A percentile compares a stretch with the other conserved stretches of the same genome.
Evolutionary conservation across 2,888 invertebrate species (phyloP).

Genomic region (Temnothorax unifasciatus): DNA sequence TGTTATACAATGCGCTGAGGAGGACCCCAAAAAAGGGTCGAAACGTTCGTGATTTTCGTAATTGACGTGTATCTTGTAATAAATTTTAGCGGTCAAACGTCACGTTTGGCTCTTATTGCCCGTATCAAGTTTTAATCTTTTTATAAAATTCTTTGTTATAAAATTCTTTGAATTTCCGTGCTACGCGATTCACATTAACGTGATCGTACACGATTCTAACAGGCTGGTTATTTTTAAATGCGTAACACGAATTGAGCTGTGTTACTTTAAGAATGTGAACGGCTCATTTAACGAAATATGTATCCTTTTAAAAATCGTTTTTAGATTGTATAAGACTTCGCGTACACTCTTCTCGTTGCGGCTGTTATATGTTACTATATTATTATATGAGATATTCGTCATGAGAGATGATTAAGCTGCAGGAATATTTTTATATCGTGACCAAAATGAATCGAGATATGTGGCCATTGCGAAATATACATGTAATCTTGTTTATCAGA

Average conservation of each 20-base stretch:
- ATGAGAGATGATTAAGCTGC: constrained; percentile 2
- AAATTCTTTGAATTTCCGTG: neutral
- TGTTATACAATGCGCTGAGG: no score
- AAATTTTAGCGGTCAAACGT: no score
- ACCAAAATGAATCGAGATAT: constrained; percentile 4
- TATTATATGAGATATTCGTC: neutral
- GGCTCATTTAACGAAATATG: neutral
- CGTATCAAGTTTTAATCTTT: no score
- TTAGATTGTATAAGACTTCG: constrained; percentile 23
- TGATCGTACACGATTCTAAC: neutral
- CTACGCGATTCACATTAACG: neutral
- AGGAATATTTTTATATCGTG: constrained; percentile 42
- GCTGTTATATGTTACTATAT: constrained; percentile 24
- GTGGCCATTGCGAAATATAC: neutral
- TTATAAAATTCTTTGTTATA: neutral
- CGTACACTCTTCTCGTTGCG: constrained; percentile 31
- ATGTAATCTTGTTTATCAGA: constrained; percentile 14
- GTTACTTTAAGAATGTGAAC: neutral
- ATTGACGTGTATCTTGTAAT: no score
- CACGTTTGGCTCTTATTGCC: no score
- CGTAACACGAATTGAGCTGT: neutral
- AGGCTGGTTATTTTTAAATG: neutral
- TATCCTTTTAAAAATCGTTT: constrained; percentile 52
- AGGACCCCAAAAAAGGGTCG: no score
- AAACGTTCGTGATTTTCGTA: no score